These are phyloP conservation scores for Parasteatoda tepidariorum DNA, from an alignment of 1,140 invertebrate genomes.

Conservation along the genomic window DNA sequence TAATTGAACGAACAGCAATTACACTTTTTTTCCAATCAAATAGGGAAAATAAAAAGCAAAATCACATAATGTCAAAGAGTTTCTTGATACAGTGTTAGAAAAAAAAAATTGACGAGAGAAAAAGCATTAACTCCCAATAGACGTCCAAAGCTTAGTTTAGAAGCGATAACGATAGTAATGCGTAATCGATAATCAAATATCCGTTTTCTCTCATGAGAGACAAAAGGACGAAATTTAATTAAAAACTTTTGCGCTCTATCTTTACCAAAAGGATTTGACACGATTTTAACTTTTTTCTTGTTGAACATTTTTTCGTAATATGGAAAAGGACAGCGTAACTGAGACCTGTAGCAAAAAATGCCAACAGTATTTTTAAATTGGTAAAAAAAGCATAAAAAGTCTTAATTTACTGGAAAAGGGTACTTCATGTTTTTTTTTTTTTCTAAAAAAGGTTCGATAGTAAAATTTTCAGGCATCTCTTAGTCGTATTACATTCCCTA, in stretches of 20 bases:
- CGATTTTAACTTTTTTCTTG: slow-evolving; percentile 11
- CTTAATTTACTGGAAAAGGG: too few species aligned
- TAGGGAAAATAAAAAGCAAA: background rate
- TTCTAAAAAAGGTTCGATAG: too few species aligned
- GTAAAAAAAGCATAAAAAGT: too few species aligned
- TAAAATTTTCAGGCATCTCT: too few species aligned
- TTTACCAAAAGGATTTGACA: slow-evolving; percentile 25
- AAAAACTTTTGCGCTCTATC: slow-evolving; percentile 41
- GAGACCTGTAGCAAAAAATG: too few species aligned
- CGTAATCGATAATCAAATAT: slow-evolving; percentile 56
- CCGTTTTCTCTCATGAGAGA: slow-evolving; percentile 39
- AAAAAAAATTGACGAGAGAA: slow-evolving; percentile 18
- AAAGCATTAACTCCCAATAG: slow-evolving; percentile 48
- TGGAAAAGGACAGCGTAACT: too few species aligned
- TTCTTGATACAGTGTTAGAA: background rate
- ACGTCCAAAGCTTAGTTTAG: slow-evolving; percentile 46
- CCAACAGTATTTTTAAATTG: too few species aligned
- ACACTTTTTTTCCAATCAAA: slow-evolving; percentile 33
- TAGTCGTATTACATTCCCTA: too few species aligned
- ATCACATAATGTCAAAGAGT: slow-evolving; percentile 11
- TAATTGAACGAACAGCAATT: slow-evolving; percentile 48
- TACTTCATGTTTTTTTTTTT: too few species aligned
- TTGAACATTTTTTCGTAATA: background rate
- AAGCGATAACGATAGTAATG: slow-evolving; percentile 58
- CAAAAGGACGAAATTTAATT: slow-evolving; percentile 47